A percentile compares a stretch with the other conserved stretches of the same genome.
These are phyloP conservation scores for Ptychobarbus kaznakovi DNA, from an alignment of 2,797 vertebrate genomes.

Conservation along the genomic window DNA sequence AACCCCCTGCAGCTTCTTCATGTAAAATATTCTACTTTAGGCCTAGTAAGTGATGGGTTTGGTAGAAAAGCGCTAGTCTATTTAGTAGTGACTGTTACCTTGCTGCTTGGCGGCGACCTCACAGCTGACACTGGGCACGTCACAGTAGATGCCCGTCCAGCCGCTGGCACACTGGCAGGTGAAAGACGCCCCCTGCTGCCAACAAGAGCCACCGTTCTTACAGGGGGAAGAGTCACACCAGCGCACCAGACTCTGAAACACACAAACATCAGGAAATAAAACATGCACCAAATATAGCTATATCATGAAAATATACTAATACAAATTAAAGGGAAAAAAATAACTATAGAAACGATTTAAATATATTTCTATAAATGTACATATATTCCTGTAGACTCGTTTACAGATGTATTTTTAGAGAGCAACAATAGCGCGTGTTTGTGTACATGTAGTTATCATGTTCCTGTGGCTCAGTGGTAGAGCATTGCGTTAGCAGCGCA, in stretches of 20 bases:
- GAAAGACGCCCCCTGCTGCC: constrained; percentile 89
- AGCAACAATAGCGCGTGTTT: background rate
- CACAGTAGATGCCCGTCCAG: constrained; percentile 93
- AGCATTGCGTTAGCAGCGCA: too few relatives aligned
- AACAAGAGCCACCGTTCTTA: constrained; percentile 91
- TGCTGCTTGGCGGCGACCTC: constrained; percentile 92
- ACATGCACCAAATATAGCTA: constrained; percentile 46
- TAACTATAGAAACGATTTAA: background rate
- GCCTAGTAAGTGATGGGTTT: background rate
- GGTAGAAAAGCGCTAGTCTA: background rate
- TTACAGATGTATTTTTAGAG: background rate
- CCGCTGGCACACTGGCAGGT: constrained; percentile 90
- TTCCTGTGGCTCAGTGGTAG: too few relatives aligned
- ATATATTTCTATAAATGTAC: background rate
- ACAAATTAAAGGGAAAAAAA: background rate
- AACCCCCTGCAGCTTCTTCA: background rate
- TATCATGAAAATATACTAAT: background rate
- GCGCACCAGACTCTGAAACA: constrained; percentile 85
- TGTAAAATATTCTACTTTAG: background rate
- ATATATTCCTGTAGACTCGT: background rate
- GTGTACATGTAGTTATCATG: too few relatives aligned
- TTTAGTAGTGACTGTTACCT: constrained; percentile 73
- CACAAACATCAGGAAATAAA: constrained; percentile 24
- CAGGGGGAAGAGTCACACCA: constrained; percentile 95
- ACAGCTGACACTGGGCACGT: constrained; percentile 94